phyloP scores from a whole-genome alignment of 2,113 vertebrate genomes.

The Burhinus bistriatus region DNA sequence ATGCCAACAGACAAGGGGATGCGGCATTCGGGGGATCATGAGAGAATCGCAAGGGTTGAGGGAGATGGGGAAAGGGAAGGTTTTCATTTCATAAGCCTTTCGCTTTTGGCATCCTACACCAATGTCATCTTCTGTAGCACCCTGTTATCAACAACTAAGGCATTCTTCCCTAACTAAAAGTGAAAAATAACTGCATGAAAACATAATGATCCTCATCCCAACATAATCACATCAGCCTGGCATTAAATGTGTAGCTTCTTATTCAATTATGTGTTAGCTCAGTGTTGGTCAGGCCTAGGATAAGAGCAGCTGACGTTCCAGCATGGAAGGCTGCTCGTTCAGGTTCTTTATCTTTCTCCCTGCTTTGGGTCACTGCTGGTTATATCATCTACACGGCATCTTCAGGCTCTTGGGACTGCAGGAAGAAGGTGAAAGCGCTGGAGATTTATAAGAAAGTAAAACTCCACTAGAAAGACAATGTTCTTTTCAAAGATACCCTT shows the following conservation, averaged over 20 bases:
- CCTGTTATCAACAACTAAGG: not conserved
- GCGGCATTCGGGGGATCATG: slow-evolving; percentile 43
- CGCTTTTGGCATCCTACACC: not conserved
- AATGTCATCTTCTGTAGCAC: not conserved
- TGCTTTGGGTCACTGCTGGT: not conserved
- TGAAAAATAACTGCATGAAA: not conserved
- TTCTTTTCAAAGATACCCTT: not conserved
- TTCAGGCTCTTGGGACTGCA: not conserved
- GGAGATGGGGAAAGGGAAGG: not conserved
- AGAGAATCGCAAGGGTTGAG: slow-evolving; percentile 13
- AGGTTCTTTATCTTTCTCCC: not conserved
- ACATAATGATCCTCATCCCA: not conserved
- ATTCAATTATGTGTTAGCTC: not conserved
- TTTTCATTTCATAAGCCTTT: not conserved
- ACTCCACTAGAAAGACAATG: not conserved
- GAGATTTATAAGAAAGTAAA: slow-evolving; percentile 13
- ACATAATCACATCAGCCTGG: not conserved
- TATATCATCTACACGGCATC: not conserved
- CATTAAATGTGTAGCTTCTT: not conserved
- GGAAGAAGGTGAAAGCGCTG: slow-evolving; percentile 3
- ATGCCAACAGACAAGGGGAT: slow-evolving; percentile 73
- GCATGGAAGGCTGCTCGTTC: not conserved
- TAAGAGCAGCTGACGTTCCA: not conserved
- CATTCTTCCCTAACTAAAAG: not conserved
- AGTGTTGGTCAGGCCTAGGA: not conserved